Evolutionary conservation across 2,797 vertebrate genomes (phyloP).

Genomic region (Aeoliscus strigatus): DNA sequence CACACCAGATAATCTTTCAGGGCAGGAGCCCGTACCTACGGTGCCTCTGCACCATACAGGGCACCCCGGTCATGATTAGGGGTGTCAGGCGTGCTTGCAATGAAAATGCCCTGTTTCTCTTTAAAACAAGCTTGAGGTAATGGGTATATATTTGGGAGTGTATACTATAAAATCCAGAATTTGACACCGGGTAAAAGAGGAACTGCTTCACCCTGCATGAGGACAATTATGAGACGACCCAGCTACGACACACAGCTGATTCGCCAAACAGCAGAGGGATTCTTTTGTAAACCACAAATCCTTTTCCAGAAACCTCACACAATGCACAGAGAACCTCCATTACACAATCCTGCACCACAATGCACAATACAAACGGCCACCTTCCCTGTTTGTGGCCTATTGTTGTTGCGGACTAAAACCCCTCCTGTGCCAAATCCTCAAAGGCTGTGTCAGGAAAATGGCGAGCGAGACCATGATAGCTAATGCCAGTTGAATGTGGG

Average conservation of each 20-base stretch:
- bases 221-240: slow-evolving; percentile 38
- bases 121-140: slow-evolving; percentile 35
- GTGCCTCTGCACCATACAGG: slow-evolving; percentile 55
- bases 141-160: slow-evolving; percentile 21
- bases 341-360: slow-evolving; percentile 56
- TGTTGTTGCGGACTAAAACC: slow-evolving; percentile 59
- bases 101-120: slow-evolving; percentile 40
- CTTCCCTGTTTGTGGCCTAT: slow-evolving; percentile 46
- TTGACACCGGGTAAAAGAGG: slow-evolving; percentile 40
- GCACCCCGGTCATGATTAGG: slow-evolving; percentile 60
- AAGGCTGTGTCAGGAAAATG: slow-evolving; percentile 51
- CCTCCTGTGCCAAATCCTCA: slow-evolving; percentile 54
- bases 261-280: slow-evolving; percentile 41
- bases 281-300: slow-evolving; percentile 58
- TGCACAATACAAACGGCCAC: slow-evolving; percentile 37
- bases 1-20: slow-evolving; percentile 72
- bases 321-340: slow-evolving; percentile 54
- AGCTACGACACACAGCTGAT: slow-evolving; percentile 45
- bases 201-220: slow-evolving; percentile 27
- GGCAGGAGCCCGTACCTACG: slow-evolving; percentile 59
- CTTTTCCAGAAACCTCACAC: slow-evolving; percentile 46
- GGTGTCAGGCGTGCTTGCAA: slow-evolving; percentile 49
- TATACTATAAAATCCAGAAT: slow-evolving; percentile 25
- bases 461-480: slow-evolving; percentile 54
- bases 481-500: slow-evolving; percentile 55